A percentile compares a stretch with the other conserved stretches of the same genome.
These are phyloP conservation scores for Tridacna crocea DNA, from an alignment of 2,888 invertebrate species.

Conservation along the genomic window DNA sequence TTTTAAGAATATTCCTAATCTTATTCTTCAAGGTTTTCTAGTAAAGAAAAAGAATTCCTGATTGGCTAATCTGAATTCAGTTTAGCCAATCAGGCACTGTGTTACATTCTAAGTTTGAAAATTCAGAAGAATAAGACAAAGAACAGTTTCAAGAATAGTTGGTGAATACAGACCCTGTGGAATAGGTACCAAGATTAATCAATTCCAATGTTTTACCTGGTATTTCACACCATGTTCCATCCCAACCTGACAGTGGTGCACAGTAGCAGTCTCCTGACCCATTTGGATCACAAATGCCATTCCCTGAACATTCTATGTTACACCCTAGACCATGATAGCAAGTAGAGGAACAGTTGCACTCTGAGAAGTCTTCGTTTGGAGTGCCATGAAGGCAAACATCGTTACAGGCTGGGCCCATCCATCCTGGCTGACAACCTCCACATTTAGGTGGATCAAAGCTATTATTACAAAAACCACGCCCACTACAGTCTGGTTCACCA, in stretches of 20 bases:
- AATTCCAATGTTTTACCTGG: constrained; percentile 45
- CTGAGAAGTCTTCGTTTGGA: constrained; percentile 50
- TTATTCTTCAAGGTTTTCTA: too few relatives aligned
- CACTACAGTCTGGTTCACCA: constrained; percentile 72
- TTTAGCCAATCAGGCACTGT: too few relatives aligned
- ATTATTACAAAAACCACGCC: constrained; percentile 67
- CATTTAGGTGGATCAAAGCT: constrained; percentile 69
- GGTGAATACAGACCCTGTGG: too few relatives aligned
- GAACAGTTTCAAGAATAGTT: too few relatives aligned
- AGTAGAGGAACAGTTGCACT: constrained; percentile 70
- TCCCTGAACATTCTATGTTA: constrained; percentile 72
- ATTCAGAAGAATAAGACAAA: too few relatives aligned
- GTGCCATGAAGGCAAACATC: constrained; percentile 69
- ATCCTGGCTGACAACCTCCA: constrained; percentile 68
- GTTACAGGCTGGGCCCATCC: constrained; percentile 72
- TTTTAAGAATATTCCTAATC: too few relatives aligned
- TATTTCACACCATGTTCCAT: constrained; percentile 70
- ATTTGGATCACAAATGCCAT: constrained; percentile 66
- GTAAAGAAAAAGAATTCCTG: too few relatives aligned
- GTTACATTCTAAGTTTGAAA: too few relatives aligned
- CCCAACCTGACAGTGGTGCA: constrained; percentile 71
- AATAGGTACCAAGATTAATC: too few relatives aligned
- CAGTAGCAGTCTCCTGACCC: constrained; percentile 66
- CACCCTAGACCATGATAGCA: constrained; percentile 75
- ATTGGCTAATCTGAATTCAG: too few relatives aligned